Evolutionary conservation across 2,888 invertebrate species (phyloP).

Genomic region (Nemotelus nigrinus): DNA sequence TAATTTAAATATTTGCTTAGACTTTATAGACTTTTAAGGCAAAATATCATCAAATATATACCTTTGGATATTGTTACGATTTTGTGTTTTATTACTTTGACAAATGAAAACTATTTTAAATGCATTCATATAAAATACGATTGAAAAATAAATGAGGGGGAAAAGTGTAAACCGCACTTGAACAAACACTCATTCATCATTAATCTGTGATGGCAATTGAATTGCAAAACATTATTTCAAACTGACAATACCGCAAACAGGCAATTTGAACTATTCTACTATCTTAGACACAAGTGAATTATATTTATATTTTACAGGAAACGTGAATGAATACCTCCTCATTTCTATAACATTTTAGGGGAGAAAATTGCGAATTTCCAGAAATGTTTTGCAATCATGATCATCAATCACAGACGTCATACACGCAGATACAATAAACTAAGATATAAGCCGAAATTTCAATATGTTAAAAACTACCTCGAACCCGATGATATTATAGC

Average conservation of each 20-base stretch:
- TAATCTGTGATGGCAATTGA: not conserved
- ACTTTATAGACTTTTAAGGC: slow-evolving; percentile 54
- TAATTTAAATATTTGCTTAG: slow-evolving; percentile 46
- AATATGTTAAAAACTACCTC: no score
- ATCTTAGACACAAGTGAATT: not conserved
- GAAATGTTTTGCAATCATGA: slow-evolving; percentile 23
- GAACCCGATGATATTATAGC: no score
- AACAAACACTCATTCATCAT: not conserved
- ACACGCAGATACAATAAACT: not conserved
- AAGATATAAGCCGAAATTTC: not conserved
- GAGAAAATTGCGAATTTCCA: not conserved
- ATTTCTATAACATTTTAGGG: not conserved
- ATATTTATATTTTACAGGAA: not conserved
- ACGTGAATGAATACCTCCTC: not conserved
- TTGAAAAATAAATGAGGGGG: slow-evolving; percentile 18
- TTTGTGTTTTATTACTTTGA: slow-evolving; percentile 37
- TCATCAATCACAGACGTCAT: not conserved
- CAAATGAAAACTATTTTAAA: slow-evolving; percentile 47
- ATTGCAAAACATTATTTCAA: slow-evolving; percentile 24
- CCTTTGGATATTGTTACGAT: slow-evolving; percentile 54
- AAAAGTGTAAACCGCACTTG: slow-evolving; percentile 39
- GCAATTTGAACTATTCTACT: slow-evolving; percentile 1
- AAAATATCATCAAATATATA: slow-evolving; percentile 56
- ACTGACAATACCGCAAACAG: not conserved
- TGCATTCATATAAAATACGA: slow-evolving; percentile 41